Evolutionary conservation across 2,797 vertebrate species (phyloP).

Genomic region (Sebastes minor): DNA sequence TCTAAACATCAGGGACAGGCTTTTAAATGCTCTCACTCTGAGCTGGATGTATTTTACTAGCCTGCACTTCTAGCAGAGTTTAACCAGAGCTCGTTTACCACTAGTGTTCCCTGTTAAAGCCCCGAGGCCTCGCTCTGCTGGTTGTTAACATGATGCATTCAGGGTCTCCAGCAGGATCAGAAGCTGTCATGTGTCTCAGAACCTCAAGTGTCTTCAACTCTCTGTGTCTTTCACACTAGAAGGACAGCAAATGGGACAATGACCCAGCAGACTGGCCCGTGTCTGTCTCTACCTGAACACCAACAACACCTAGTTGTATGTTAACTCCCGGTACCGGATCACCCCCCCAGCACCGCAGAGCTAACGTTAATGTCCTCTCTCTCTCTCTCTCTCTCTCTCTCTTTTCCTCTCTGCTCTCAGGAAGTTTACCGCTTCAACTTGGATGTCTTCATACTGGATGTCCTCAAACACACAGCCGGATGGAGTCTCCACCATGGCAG

Average conservation of each 20-base stretch:
- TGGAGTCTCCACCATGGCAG: conserved; percentile 89
- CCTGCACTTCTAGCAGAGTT: no score
- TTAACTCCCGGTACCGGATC: no score
- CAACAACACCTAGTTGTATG: no score
- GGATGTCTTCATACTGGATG: conserved; percentile 93
- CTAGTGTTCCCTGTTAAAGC: no score
- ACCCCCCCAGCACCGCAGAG: no score
- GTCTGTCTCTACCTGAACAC: neutral
- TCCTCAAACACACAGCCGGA: conserved; percentile 91
- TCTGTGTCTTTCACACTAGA: neutral
- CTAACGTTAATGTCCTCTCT: no score
- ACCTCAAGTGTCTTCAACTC: neutral
- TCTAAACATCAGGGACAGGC: no score
- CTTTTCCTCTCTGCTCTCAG: neutral
- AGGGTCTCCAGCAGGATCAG: neutral
- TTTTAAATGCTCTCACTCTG: no score
- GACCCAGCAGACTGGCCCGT: neutral
- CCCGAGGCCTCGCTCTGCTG: neutral
- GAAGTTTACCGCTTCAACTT: conserved; percentile 91
- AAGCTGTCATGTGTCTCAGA: neutral
- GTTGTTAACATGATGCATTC: neutral
- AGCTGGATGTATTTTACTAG: no score
- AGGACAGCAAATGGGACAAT: neutral
- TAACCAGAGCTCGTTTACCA: no score
- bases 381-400: no score